Percentiles rank a stretch among this genome's conserved stretches.
Conservation (phyloP, 2,797 vertebrate genomes). For the Serranus cabrilla region DNA sequence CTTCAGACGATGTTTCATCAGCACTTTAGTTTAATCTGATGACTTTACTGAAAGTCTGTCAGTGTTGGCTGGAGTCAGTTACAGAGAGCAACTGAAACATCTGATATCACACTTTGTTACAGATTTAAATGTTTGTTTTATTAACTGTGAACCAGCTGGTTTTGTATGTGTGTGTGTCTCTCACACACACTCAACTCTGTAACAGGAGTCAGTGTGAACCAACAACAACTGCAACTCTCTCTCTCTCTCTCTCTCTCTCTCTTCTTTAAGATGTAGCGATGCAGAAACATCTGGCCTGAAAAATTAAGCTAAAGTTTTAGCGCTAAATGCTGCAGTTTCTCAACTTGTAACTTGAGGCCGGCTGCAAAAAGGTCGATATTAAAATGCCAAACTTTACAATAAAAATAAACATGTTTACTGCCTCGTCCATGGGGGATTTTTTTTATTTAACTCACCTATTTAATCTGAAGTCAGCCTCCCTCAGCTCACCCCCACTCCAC, state of each 20-base stretch:
- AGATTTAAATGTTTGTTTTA: constrained; percentile 19
- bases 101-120: constrained; percentile 5
- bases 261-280: too few relatives aligned
- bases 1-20: not conserved
- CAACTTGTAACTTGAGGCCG: too few relatives aligned
- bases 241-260: not conserved
- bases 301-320: too few relatives aligned
- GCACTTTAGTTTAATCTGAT: not conserved
- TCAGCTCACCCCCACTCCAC: too few relatives aligned
- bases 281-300: too few relatives aligned
- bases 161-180: not conserved
- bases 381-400: too few relatives aligned
- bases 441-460: too few relatives aligned
- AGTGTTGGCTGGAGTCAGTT: not conserved
- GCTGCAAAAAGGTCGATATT: too few relatives aligned
- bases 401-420: too few relatives aligned
- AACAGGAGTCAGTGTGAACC: constrained; percentile 57
- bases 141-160: constrained; percentile 18
- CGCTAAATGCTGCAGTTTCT: too few relatives aligned
- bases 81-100: constrained; percentile 12
- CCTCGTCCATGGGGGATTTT: too few relatives aligned
- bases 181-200: constrained; percentile 19
- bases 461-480: too few relatives aligned
- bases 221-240: constrained; percentile 45
- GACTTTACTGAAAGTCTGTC: not conserved